A percentile compares a stretch with the other conserved stretches of the same genome.
Conservation (phyloP, 2,113 vertebrate genomes). For the Pelodiscus sinensis region DNA sequence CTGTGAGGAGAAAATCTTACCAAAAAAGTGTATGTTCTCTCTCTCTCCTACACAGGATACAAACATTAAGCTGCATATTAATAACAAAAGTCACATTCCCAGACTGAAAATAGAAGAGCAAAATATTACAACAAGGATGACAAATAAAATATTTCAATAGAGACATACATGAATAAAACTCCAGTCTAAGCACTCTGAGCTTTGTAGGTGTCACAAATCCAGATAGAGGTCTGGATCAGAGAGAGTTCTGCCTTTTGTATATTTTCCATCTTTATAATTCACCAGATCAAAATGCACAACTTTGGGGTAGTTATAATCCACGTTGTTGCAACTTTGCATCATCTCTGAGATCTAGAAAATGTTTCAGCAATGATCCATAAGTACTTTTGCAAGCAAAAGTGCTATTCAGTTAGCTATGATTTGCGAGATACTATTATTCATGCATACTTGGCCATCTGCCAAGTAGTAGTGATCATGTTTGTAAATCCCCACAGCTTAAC, state of each 20-base stretch:
- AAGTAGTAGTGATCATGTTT: constrained; percentile 51
- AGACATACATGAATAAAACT: constrained; percentile 46
- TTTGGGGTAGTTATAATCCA: background rate
- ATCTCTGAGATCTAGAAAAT: constrained; percentile 19
- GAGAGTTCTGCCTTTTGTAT: background rate
- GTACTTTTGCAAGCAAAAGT: constrained; percentile 25
- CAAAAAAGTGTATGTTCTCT: constrained; percentile 7
- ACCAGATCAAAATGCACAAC: constrained; percentile 19
- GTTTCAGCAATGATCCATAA: constrained; percentile 12
- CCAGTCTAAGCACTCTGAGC: constrained; percentile 22
- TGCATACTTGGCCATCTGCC: constrained; percentile 27
- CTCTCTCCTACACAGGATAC: constrained; percentile 40
- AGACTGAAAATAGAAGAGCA: constrained; percentile 50
- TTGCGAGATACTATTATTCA: constrained; percentile 44
- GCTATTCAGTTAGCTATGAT: background rate
- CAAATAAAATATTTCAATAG: constrained; percentile 51
- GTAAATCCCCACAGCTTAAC: constrained; percentile 16
- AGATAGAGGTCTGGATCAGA: constrained; percentile 23
- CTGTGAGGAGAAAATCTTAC: constrained; percentile 54
- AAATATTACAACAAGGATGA: constrained; percentile 40
- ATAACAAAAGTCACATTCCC: constrained; percentile 47
- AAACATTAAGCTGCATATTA: constrained; percentile 62
- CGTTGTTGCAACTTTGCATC: background rate
- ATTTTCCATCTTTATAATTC: constrained; percentile 33
- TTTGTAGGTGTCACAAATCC: background rate